Evolutionary conservation across 2,888 invertebrate species (phyloP).

Genomic region (Octonoba sinensis): DNA sequence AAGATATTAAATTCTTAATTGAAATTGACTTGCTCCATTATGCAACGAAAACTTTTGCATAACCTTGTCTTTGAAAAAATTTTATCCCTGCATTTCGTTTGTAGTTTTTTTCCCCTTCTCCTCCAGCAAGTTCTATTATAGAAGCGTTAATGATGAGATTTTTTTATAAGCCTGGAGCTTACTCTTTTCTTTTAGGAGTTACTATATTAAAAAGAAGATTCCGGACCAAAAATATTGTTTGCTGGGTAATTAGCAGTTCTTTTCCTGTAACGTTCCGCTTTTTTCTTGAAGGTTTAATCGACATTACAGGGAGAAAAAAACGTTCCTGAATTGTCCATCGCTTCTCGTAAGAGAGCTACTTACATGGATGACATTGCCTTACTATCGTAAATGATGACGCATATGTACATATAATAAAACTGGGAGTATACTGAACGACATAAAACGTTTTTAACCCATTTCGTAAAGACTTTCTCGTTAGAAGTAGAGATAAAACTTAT

Average conservation of each 20-base stretch:
- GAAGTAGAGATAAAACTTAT: too few species aligned
- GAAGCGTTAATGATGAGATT: constrained; percentile 40
- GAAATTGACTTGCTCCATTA: too few species aligned
- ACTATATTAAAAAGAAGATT: constrained; percentile 33
- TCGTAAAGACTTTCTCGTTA: too few species aligned
- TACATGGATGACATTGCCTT: constrained; percentile 23
- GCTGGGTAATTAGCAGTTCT: constrained; percentile 55
- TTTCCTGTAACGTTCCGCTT: constrained; percentile 21
- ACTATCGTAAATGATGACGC: background rate
- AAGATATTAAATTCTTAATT: too few species aligned
- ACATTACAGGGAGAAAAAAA: background rate
- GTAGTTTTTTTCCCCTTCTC: constrained; percentile 9
- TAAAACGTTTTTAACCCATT: too few species aligned
- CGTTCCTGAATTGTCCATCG: constrained; percentile 27
- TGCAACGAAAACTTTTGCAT: too few species aligned
- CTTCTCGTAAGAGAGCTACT: constrained; percentile 18
- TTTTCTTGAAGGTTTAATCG: constrained; percentile 11
- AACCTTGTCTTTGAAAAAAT: too few species aligned
- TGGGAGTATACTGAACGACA: too few species aligned
- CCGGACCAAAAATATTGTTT: constrained; percentile 37
- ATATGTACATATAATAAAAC: too few species aligned
- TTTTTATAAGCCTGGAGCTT: constrained; percentile 14
- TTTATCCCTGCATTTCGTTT: too few species aligned
- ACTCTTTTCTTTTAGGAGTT: constrained; percentile 14
- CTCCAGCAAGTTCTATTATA: constrained; percentile 26